phyloP scores from a whole-genome alignment of 2,888 invertebrate species.

The Bibio marci region DNA sequence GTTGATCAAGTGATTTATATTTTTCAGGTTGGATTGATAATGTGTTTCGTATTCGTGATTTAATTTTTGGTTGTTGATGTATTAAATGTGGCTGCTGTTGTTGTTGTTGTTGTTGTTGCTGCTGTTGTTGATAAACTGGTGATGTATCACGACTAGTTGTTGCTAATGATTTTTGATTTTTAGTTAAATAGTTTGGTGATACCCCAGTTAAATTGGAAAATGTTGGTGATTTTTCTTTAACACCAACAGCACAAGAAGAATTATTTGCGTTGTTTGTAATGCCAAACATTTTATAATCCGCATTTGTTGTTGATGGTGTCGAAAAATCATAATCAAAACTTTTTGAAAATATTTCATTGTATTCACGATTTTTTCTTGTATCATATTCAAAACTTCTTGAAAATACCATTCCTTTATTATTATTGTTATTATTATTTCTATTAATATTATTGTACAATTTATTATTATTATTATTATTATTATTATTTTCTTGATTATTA shows the following conservation, averaged over 20 bases:
- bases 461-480: conserved; percentile 17
- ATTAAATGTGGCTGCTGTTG: background rate
- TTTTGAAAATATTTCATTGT: conserved; percentile 27
- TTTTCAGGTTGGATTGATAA: conserved; percentile 1
- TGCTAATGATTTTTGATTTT: conserved; percentile 19
- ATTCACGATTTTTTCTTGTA: conserved; percentile 22
- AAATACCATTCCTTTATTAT: conserved; percentile 26
- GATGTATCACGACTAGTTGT: conserved; percentile 23
- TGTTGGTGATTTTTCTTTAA: conserved; percentile 23
- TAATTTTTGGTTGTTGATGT: background rate
- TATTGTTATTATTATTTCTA: conserved; percentile 1
- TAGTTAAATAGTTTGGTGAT: conserved; percentile 27
- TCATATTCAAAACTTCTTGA: conserved; percentile 30
- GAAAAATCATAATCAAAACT: conserved; percentile 28
- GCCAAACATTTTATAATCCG: too few relatives aligned
- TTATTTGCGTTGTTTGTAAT: too few relatives aligned
- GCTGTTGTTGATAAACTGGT: conserved; percentile 22
- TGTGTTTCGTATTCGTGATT: background rate
- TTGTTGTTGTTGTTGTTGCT: background rate
- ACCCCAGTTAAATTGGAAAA: conserved; percentile 27
- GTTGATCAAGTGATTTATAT: conserved; percentile 5
- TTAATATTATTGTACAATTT: background rate
- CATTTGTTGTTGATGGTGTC: background rate
- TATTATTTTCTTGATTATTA: conserved; percentile 1
- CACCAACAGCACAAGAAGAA: conserved; percentile 1